These are phyloP conservation scores for Amiota minor DNA, from an alignment of 2,888 invertebrate genomes.

Conservation along the genomic window DNA sequence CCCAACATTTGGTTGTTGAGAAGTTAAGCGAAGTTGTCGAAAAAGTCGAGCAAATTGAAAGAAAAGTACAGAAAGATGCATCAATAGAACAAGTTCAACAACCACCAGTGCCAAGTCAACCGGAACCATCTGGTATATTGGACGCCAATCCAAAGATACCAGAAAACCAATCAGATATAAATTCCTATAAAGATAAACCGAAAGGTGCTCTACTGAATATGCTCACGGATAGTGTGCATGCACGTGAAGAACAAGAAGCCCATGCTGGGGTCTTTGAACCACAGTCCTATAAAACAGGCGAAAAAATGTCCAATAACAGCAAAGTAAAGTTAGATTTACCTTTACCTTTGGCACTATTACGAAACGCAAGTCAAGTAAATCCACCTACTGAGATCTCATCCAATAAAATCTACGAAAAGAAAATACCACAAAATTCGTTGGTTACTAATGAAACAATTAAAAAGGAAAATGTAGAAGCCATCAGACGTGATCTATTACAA, in stretches of 20 bases:
- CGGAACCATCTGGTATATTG: not conserved
- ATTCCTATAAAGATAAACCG: constrained; percentile 20
- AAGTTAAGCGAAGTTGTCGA: constrained; percentile 67
- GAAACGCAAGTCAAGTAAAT: constrained; percentile 60
- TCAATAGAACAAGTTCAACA: constrained; percentile 27
- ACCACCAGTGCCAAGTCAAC: not conserved
- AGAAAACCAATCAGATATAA: not conserved
- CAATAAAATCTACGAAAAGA: constrained; percentile 6
- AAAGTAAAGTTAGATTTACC: constrained; percentile 49
- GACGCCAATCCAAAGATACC: not conserved
- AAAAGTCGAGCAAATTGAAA: constrained; percentile 73
- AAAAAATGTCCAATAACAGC: constrained; percentile 37
- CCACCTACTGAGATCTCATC: constrained; percentile 32
- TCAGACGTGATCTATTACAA: constrained; percentile 69
- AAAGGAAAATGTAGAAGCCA: constrained; percentile 63
- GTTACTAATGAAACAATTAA: constrained; percentile 33
- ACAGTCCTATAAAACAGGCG: constrained; percentile 68
- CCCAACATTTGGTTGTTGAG: constrained; percentile 65
- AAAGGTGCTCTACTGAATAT: constrained; percentile 61
- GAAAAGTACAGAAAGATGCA: constrained; percentile 72
- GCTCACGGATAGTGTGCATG: constrained; percentile 57
- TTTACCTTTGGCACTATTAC: constrained; percentile 64
- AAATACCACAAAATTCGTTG: constrained; percentile 17
- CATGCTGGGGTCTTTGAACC: constrained; percentile 66
- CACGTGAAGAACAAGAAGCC: constrained; percentile 55